Base-by-base conservation (phyloP, 1,140 invertebrate genomes). In the Cardiocondyla obscurior region DNA sequence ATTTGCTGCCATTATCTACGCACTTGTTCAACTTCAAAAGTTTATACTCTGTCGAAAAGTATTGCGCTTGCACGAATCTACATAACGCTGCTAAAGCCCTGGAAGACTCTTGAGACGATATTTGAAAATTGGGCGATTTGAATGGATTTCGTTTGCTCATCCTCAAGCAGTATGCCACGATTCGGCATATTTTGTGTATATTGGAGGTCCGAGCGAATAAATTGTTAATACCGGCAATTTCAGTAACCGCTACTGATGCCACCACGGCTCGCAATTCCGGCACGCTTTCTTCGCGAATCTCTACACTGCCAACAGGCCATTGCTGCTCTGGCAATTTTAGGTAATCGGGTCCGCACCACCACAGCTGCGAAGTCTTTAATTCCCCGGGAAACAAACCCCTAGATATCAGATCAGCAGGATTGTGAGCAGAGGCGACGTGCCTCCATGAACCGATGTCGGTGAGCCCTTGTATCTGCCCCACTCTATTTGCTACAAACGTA, bases 361-460 rank as follows among this genome's bases (percentile, higher is more conserved):
- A 69, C 2, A 46, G 0, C 6, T 14, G 2, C 7, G 44, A 8
- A 0, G 1, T 14, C 0, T 1, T 0, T 3, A 69, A 10, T 0
- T 51, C 28, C 0, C 3, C 5, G 0, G 28, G 16, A 7, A n/a
- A 3, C 0, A 51, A 0, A 1, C 94, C 94, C 22, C 94, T 73
- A 0, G 94, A 94, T 65, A 93, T 73, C 22, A 93, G 81, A 87
- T 95, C 94, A 0, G 93, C 93, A 0, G 94, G 93, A 76, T 94
- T 94, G 6, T 86, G 55, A 1, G 84, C 65, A 0, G 87, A 86
- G 16, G 83, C 42, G 0, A 93, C 89, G 60, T 94, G 86, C 51
- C 81, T 19, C 46, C 65, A 69, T n/a, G n/a, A 6, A 0, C n/a
- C 6, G 2, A 19, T 19, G 1, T 33, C 3, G 0, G 91, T 91